phyloP scores from a whole-genome alignment of 2,888 invertebrate species.

The Rhagonycha fulva region DNA sequence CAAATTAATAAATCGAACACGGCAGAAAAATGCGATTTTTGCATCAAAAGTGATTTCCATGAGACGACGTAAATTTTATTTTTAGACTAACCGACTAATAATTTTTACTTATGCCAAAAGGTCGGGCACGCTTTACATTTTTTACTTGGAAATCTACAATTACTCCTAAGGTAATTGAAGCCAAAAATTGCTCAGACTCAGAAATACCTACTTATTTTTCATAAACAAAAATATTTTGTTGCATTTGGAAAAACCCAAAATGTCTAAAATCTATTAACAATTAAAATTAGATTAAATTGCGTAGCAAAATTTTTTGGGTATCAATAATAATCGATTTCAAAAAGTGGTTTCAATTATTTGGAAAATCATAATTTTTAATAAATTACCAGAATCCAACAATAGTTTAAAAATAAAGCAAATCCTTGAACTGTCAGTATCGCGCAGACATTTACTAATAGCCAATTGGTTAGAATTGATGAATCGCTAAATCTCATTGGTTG shows the following conservation, averaged over 20 bases:
- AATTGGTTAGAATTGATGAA: too few species aligned
- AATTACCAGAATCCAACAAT: too few species aligned
- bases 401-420: too few species aligned
- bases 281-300: too few species aligned
- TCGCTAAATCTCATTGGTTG: too few species aligned
- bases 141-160: constrained; percentile 9
- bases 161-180: neutral
- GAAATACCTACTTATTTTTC: neutral
- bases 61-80: constrained; percentile 4
- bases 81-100: constrained; percentile 12
- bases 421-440: too few species aligned
- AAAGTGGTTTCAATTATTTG: too few species aligned
- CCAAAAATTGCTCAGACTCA: neutral
- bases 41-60: constrained; percentile 2
- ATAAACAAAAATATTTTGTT: neutral
- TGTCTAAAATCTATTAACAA: neutral
- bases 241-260: neutral
- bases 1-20: neutral
- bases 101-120: constrained; percentile 14
- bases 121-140: constrained; percentile 13
- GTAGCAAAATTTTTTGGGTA: too few species aligned
- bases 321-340: too few species aligned
- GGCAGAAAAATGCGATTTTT: constrained; percentile 1
- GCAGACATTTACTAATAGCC: too few species aligned
- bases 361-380: too few species aligned